phyloP scores from a whole-genome alignment of 2,113 vertebrate species.

The Scophthalmus maximus region DNA sequence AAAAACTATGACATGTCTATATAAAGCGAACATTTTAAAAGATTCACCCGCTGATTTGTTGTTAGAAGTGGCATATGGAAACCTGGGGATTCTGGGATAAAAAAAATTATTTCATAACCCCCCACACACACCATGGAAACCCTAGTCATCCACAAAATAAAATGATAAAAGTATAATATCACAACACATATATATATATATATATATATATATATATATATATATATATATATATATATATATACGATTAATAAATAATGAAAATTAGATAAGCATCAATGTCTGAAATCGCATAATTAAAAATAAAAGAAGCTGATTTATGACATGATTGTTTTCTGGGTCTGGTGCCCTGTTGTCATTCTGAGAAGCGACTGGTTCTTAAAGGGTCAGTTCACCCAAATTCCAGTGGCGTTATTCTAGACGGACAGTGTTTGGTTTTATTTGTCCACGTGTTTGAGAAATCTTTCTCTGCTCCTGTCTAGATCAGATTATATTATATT shows the following conservation, averaged over 20 bases:
- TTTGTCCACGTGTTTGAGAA: too few species aligned
- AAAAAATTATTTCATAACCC: too few species aligned
- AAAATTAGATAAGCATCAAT: slow-evolving; percentile 32
- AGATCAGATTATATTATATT: too few species aligned
- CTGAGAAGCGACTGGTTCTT: not conserved
- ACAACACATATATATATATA: slow-evolving; percentile 17
- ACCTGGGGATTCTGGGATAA: too few species aligned
- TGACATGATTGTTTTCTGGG: not conserved
- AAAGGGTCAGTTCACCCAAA: slow-evolving; percentile 30
- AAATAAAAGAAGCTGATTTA: not conserved
- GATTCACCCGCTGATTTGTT: not conserved
- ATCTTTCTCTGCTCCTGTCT: too few species aligned
- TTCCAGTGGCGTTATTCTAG: too few species aligned
- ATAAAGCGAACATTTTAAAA: slow-evolving; percentile 14
- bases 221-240: too few species aligned
- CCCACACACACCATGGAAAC: not conserved
- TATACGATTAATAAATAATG: slow-evolving; percentile 24
- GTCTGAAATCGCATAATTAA: slow-evolving; percentile 6
- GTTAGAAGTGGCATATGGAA: not conserved
- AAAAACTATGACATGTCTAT: slow-evolving; percentile 50
- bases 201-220: slow-evolving; percentile 60
- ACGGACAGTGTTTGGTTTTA: not conserved
- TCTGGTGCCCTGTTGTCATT: not conserved
- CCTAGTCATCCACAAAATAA: slow-evolving; percentile 27
- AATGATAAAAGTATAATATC: too few species aligned